Evolutionary conservation across 53 echinoderm and acorn worm species (phyloP).

Genomic region (Paracentrotus lividus): DNA sequence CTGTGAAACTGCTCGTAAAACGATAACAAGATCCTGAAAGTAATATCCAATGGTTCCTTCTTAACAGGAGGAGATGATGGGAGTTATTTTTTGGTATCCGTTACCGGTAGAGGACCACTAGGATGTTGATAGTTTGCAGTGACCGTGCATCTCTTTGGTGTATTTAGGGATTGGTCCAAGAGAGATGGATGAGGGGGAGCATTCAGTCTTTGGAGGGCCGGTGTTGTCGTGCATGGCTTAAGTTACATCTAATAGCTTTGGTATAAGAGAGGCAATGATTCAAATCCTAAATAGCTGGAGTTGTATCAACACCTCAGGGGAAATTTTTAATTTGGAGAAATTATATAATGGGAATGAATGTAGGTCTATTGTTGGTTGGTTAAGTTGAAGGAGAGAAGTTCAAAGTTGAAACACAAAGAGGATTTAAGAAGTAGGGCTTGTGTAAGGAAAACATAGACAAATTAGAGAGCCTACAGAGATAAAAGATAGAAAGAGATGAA

Average conservation of each 20-base stretch:
- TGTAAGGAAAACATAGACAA: background rate
- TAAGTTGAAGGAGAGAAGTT: background rate
- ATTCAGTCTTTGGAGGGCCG: background rate
- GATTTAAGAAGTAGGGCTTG: background rate
- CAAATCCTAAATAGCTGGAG: background rate
- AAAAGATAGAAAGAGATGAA: background rate
- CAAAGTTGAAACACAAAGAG: background rate
- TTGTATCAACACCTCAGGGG: background rate
- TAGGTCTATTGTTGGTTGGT: too few species aligned
- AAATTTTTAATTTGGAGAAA: background rate
- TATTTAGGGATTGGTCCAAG: background rate
- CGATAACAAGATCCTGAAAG: constrained; percentile 1
- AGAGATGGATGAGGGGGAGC: background rate
- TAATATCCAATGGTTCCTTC: constrained; percentile 29
- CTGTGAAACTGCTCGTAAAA: constrained; percentile 36
- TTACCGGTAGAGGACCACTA: background rate
- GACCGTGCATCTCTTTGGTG: constrained; percentile 14
- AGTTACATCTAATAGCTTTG: background rate
- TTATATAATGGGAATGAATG: too few species aligned
- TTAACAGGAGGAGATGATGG: background rate
- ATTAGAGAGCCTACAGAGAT: background rate
- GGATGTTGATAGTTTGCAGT: constrained; percentile 40
- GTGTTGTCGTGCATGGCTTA: background rate
- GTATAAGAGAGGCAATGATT: background rate
- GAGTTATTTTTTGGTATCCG: constrained; percentile 33